phyloP scores from a whole-genome alignment of 2,113 vertebrate species.

The Plecotus auritus region DNA sequence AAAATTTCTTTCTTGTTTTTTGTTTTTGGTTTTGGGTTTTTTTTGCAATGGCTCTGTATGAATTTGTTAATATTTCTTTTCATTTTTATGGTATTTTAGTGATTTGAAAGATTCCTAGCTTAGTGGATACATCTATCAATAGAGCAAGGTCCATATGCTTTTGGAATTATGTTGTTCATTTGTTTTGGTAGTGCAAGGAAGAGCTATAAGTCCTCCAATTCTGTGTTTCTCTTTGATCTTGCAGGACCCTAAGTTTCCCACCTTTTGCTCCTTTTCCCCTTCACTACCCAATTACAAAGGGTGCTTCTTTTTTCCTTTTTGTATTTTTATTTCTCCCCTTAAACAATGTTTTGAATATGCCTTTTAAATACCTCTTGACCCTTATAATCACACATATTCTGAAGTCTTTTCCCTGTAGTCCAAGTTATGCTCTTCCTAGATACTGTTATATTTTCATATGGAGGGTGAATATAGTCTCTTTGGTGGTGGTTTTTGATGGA shows the following conservation, averaged over 20 bases:
- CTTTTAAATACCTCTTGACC: not conserved
- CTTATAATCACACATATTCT: not conserved
- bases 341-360: not conserved
- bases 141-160: not conserved
- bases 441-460: not conserved
- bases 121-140: not conserved
- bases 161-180: not conserved
- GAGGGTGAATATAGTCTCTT: not conserved
- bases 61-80: not conserved
- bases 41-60: not conserved
- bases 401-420: not conserved
- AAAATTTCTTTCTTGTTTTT: not conserved
- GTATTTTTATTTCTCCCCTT: not conserved
- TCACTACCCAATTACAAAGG: not conserved
- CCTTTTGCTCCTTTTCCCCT: not conserved
- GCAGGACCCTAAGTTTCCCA: not conserved
- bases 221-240: not conserved
- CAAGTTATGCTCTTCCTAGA: not conserved
- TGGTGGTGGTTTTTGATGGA: not conserved
- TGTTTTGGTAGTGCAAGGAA: not conserved
- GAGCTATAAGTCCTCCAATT: too few relatives aligned
- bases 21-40: not conserved
- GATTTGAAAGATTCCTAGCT: not conserved
- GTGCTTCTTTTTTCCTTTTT: not conserved
- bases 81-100: not conserved